Percentiles rank a stretch among this genome's conserved stretches.
Evolutionary conservation across 2,888 invertebrate genomes (phyloP).

Genomic region (Ichneumoninae sp.): DNA sequence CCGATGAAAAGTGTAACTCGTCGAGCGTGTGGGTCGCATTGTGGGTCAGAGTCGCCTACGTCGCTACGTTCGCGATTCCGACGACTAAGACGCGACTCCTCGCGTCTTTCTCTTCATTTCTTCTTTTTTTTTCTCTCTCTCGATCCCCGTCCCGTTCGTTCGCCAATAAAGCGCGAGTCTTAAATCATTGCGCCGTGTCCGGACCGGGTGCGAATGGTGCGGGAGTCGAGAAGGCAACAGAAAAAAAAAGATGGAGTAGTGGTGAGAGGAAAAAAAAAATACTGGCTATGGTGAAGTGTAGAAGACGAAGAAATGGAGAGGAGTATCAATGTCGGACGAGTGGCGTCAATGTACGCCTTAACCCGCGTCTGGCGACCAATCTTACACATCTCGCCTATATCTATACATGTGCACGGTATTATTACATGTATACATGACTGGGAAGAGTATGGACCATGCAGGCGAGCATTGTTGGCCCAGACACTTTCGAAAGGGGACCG

Average conservation of each 20-base stretch:
- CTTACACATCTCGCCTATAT: conserved; percentile 42
- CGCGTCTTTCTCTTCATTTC: conserved; percentile 55
- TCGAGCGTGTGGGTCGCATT: conserved; percentile 72
- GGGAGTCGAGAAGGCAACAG: conserved; percentile 23
- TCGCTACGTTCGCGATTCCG: conserved; percentile 44
- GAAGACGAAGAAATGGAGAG: conserved; percentile 53
- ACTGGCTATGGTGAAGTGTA: conserved; percentile 16
- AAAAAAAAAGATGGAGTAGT: conserved; percentile 1
- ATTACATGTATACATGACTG: background rate
- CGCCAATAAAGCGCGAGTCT: conserved; percentile 47
- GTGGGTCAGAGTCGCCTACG: conserved; percentile 75
- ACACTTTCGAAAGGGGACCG: conserved; percentile 60
- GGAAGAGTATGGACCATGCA: conserved; percentile 25
- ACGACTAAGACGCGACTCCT: conserved; percentile 51
- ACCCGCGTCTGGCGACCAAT: conserved; percentile 58
- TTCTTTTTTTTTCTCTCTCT: conserved; percentile 54
- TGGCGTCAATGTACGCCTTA: conserved; percentile 62
- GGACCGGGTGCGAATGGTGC: conserved; percentile 11
- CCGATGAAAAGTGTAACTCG: conserved; percentile 68
- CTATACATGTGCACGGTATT: conserved; percentile 33
- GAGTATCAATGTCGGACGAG: conserved; percentile 59
- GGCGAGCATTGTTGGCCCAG: conserved; percentile 56
- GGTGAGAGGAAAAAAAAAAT: conserved; percentile 15
- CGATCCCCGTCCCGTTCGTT: conserved; percentile 48
- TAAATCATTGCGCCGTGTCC: conserved; percentile 46